Base-by-base conservation (phyloP, 1,140 invertebrate genomes). In the Argopecten irradians region DNA sequence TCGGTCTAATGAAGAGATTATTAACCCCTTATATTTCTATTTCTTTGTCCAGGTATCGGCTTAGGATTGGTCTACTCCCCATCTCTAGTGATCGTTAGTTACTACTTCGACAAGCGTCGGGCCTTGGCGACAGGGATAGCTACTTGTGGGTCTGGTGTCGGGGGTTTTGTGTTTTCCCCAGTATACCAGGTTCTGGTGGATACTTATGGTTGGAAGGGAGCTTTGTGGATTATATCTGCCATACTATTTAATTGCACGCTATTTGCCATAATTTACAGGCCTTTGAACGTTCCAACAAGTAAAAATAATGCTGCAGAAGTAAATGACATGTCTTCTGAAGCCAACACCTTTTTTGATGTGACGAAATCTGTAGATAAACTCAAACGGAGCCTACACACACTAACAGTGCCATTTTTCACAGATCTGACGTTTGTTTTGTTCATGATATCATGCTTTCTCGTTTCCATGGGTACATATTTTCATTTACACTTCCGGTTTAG, bases 11-110 rank as follows among this genome's bases (percentile, higher is more conserved):
- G n/a, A n/a, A n/a, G 14, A 14, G 14, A 14, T 55, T 14, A 55
- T 55, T 55, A 14, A 14, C n/a, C n/a, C 14, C n/a, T 55, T 14
- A 55, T 55, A 55, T n/a, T 33, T 89, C 39, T 87, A 85, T 87
- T 87, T 84, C 28, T 34, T 1, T 16, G 83, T 86, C 19, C 90
- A 93, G 93, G 92, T 85, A 71, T 90, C 34, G 98, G 98, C n/a
- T 99, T 99, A 94, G 98, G 99, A 85, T 97, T 99, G 95, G 98
- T 99, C 93, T 99, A 99, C 96, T 96, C 99, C n/a, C 99, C 99
- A 0, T 98, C 98, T 0, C 98, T 99, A 41, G 98, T 99, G 28
- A 98, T 98, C 82, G 99, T 99, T 28, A 98, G 98, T 43, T 99
- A 99, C 96, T 99, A 99, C 96, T 99, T 99, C 96, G 99, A 99